Percentiles rank a stretch among this genome's conserved stretches.
phyloP scores from a whole-genome alignment of 2,797 vertebrate genomes.

The Lutjanus argentimaculatus region DNA sequence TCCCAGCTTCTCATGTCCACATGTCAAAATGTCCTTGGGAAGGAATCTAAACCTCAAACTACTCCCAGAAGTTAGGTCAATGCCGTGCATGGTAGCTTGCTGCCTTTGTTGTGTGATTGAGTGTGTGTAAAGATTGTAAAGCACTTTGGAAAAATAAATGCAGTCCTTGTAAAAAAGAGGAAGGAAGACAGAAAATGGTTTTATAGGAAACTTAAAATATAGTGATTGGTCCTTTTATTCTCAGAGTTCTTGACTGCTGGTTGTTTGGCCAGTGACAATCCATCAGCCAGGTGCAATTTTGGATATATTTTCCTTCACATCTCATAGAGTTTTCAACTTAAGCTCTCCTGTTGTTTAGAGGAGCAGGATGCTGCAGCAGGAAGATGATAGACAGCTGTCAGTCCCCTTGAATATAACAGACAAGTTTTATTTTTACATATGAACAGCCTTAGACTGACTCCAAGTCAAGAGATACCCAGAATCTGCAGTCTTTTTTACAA shows the following conservation, averaged over 20 bases:
- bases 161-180: not conserved
- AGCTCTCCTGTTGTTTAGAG: constrained; percentile 20
- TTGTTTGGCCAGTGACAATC: constrained; percentile 29
- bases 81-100: not conserved
- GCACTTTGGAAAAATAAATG: not conserved
- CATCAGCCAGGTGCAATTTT: constrained; percentile 22
- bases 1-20: not conserved
- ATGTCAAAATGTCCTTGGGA: constrained; percentile 10
- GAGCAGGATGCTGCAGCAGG: constrained; percentile 2
- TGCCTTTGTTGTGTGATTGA: not conserved
- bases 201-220: constrained; percentile 15
- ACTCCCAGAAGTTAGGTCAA: not conserved
- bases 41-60: not conserved
- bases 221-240: not conserved
- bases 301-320: constrained; percentile 12
- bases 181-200: not conserved
- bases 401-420: constrained; percentile 16
- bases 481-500: not conserved
- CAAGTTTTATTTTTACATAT: constrained; percentile 41
- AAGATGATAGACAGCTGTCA: constrained; percentile 51
- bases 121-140: not conserved
- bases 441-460: constrained; percentile 23
- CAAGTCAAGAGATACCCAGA: not conserved
- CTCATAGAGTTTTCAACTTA: constrained; percentile 13
- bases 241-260: not conserved